A percentile compares a stretch with the other conserved stretches of the same genome.
Evolutionary conservation across 1,140 invertebrate genomes (phyloP).

Genomic region (Pectinophora gossypiella): DNA sequence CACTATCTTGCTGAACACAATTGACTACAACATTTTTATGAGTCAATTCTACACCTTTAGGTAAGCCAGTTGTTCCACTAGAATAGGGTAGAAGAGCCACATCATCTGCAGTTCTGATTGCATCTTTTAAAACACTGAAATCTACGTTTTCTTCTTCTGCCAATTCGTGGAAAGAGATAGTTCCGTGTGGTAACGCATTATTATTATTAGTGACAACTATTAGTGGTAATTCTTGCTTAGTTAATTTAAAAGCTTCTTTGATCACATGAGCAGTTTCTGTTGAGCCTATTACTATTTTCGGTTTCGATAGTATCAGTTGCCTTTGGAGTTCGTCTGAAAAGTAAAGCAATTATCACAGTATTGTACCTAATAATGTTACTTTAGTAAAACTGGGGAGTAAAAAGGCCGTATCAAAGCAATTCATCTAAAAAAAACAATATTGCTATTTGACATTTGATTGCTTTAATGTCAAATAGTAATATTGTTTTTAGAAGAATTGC

Average conservation of each 20-base stretch:
- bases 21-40: conserved; percentile 80
- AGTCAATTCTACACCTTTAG: conserved; percentile 91
- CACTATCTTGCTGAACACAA: conserved; percentile 55
- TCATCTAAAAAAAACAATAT: too few species aligned
- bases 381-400: too few species aligned
- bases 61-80: conserved; percentile 93
- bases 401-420: too few species aligned
- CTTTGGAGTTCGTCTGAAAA: conserved; percentile 86
- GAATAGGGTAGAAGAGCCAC: conserved; percentile 80
- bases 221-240: conserved; percentile 74
- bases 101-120: conserved; percentile 62
- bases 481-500: too few species aligned
- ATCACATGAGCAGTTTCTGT: conserved; percentile 67
- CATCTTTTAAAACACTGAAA: conserved; percentile 59
- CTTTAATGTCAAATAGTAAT: too few species aligned
- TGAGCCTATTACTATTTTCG: conserved; percentile 81
- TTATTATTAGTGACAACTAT: conserved; percentile 62
- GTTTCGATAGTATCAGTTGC: conserved; percentile 80
- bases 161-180: conserved; percentile 78
- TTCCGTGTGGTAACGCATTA: conserved; percentile 59
- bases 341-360: too few species aligned
- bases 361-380: too few species aligned
- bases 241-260: conserved; percentile 63
- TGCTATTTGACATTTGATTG: too few species aligned
- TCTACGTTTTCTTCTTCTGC: conserved; percentile 62